Conservation (phyloP, 2,888 invertebrate genomes). For the Drosophila neutralis region DNA sequence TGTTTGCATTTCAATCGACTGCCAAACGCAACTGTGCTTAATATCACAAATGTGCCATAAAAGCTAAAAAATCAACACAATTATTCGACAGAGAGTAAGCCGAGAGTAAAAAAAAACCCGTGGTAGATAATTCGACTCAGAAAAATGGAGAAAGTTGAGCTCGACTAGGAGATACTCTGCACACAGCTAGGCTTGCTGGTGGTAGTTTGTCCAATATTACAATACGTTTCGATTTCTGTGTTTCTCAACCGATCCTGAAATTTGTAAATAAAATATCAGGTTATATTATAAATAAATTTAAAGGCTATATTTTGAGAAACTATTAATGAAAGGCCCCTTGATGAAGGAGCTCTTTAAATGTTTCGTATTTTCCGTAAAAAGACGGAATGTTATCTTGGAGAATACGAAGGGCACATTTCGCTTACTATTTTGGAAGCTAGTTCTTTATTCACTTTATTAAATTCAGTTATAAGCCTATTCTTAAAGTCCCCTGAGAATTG, state of each 20-base stretch:
- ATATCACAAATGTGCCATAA: not conserved
- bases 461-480: not conserved
- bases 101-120: not conserved
- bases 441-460: not conserved
- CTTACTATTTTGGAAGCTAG: too few relatives aligned
- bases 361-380: not conserved
- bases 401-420: too few relatives aligned
- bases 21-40: conserved; percentile 1
- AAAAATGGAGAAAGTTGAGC: not conserved
- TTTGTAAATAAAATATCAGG: not conserved
- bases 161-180: not conserved
- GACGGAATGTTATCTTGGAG: not conserved
- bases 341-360: not conserved
- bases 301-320: not conserved
- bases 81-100: not conserved
- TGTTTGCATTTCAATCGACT: conserved; percentile 3
- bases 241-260: not conserved
- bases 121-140: not conserved
- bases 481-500: not conserved
- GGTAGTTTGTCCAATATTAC: not conserved
- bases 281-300: not conserved
- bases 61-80: not conserved
- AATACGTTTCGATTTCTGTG: not conserved
- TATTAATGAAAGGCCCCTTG: not conserved
- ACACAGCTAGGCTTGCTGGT: not conserved